A percentile compares a stretch with the other conserved stretches of the same genome.
Conservation (phyloP, 2,888 invertebrate species). For the Eilema depressum region DNA sequence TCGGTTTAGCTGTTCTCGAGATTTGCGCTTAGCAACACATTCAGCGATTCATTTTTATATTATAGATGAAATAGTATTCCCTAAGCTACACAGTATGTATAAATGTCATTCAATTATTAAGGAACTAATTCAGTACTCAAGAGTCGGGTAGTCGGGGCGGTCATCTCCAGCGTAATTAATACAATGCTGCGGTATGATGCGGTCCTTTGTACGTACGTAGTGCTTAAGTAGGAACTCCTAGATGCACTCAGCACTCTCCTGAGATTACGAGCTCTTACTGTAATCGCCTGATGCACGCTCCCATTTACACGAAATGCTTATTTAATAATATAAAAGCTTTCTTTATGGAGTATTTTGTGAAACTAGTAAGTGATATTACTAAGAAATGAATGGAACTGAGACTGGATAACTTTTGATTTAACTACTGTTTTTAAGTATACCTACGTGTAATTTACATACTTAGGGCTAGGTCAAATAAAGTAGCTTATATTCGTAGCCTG, state of each 20-base stretch:
- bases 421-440: no score
- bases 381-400: not conserved
- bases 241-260: constrained; percentile 60
- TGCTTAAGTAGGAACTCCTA: constrained; percentile 19
- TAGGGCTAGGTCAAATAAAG: not conserved
- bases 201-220: not conserved
- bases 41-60: no score
- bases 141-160: constrained; percentile 17
- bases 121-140: not conserved
- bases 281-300: constrained; percentile 49
- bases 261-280: constrained; percentile 48
- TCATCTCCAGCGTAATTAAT: constrained; percentile 45
- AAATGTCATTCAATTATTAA: not conserved
- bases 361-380: not conserved
- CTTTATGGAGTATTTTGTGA: not conserved
- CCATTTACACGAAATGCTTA: constrained; percentile 26
- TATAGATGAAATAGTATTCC: no score
- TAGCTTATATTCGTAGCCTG: not conserved
- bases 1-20: no score
- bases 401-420: not conserved
- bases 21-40: no score
- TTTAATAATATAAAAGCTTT: constrained; percentile 5
- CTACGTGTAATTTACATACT: no score
- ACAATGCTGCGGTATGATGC: constrained; percentile 35
- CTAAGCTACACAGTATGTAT: not conserved